Conservation (phyloP, 2,888 invertebrate genomes). For the Chelonus formosanus region DNA sequence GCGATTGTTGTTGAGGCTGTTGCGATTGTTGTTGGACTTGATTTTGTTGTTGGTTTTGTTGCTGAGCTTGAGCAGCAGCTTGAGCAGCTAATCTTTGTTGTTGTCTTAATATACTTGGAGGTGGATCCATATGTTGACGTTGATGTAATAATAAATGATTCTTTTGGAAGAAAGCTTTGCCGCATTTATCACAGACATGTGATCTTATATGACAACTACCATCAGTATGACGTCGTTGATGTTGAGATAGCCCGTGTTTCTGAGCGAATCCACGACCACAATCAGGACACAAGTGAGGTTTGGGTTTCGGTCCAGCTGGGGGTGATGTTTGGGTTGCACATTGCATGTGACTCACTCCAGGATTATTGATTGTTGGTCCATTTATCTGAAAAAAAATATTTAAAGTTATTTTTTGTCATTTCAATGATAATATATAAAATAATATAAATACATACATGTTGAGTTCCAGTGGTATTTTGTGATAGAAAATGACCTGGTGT, state of each 20-base stretch:
- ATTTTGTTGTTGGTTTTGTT: constrained; percentile 42
- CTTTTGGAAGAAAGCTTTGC: constrained; percentile 87
- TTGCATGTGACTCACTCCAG: constrained; percentile 62
- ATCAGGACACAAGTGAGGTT: constrained; percentile 80
- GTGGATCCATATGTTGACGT: constrained; percentile 79
- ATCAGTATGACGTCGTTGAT: constrained; percentile 81
- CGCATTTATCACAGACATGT: constrained; percentile 82
- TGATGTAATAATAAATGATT: constrained; percentile 84
- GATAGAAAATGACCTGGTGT: constrained; percentile 71
- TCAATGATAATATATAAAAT: background rate
- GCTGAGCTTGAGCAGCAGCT: constrained; percentile 60
- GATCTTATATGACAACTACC: constrained; percentile 82
- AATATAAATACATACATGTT: constrained; percentile 53
- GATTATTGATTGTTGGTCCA: constrained; percentile 57
- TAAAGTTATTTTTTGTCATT: background rate
- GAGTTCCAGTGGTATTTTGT: constrained; percentile 59
- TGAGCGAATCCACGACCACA: constrained; percentile 86
- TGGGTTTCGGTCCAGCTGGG: constrained; percentile 69
- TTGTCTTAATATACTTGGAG: constrained; percentile 66
- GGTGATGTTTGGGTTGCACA: constrained; percentile 64
- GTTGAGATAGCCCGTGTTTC: constrained; percentile 82
- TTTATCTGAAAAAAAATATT: constrained; percentile 53
- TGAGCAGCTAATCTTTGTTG: constrained; percentile 63
- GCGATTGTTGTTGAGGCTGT: constrained; percentile 44
- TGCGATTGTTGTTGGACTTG: constrained; percentile 44